Conservation (phyloP, 2,888 invertebrate genomes). For the Nysson spinosus region DNA sequence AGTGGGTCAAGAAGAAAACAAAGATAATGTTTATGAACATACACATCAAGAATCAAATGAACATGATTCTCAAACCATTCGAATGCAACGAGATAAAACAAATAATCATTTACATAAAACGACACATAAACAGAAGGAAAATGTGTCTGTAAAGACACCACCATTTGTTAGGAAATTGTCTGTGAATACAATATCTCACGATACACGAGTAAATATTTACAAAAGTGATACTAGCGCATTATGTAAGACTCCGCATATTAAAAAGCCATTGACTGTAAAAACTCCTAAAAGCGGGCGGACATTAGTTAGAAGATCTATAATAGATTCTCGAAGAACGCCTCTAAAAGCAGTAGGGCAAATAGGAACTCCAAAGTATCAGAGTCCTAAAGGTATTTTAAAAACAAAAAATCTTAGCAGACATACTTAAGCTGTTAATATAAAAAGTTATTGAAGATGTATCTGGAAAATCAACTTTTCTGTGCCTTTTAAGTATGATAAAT, state of each 20-base stretch:
- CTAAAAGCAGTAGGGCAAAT: conserved; percentile 77
- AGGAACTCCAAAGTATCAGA: conserved; percentile 69
- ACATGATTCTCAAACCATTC: conserved; percentile 2
- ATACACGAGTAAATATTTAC: conserved; percentile 53
- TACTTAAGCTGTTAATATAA: conserved; percentile 23
- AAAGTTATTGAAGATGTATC: conserved; percentile 6
- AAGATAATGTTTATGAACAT: neutral
- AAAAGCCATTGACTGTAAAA: conserved; percentile 80
- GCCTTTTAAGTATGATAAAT: neutral
- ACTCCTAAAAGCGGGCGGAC: conserved; percentile 80
- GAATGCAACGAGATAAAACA: neutral
- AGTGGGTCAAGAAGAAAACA: conserved; percentile 4
- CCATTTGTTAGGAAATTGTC: conserved; percentile 29
- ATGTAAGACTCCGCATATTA: conserved; percentile 80
- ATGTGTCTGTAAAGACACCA: conserved; percentile 23
- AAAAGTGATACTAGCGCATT: conserved; percentile 63
- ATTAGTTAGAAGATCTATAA: conserved; percentile 74
- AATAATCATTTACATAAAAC: neutral
- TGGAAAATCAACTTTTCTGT: conserved; percentile 1
- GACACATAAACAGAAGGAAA: conserved; percentile 38
- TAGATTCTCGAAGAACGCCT: conserved; percentile 81
- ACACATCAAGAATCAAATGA: conserved; percentile 14
- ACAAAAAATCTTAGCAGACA: conserved; percentile 63
- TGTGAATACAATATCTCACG: conserved; percentile 35
- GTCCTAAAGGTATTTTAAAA: conserved; percentile 69